Evolutionary conservation across 2,797 vertebrate species (phyloP), one percentile per base, ranked within the genome.

Genomic region (Morus bassanus): DNA sequence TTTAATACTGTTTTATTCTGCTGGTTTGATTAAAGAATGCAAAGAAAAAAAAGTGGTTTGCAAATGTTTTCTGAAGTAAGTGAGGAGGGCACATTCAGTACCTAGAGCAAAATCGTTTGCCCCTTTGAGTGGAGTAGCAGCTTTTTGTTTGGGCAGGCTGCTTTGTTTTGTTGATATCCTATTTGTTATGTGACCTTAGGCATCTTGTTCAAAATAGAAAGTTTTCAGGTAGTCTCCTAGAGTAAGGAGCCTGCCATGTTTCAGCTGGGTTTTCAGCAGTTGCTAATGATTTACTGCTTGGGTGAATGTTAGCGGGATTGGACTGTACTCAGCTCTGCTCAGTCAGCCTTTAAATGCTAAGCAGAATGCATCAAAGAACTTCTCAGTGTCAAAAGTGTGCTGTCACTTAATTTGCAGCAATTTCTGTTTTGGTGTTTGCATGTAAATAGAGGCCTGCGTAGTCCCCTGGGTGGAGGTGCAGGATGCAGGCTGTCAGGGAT

Each of bases 181-280:
- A 6, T 43, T 81, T 85, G 46, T 65, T 68, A 9, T 5, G 4
- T 75, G 75, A 76, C 41, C 13, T 60, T 39, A 15, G 56, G 10
- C 4, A 0, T 31, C 31, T 23, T 74, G 45, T 54, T 60, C 39
- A 45, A 54, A 35, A 33, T 19, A 17, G 45, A 7, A 17, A 18
- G 61, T 48, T 84, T 61, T 72, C 10, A 4, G 0, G 0, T 28
- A 14, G 56, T 43, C 31, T 51, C 11, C 1, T 5, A n/a, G 79
- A 61, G 18, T 37, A 18, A 87, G 45, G 37, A 69, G 4, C 59
- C 50, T 77, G 72, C 37, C 6, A 4, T 31, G 13, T 48, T 82
- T 37, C 2, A 1, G 35, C 45, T 77, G 31, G 15, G 2, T 9
- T 91, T 91, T 76, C 63, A 13, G 53, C 22, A 78, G 35, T 25